Base-by-base conservation (phyloP, 2,888 invertebrate species). In the Blastobasis adustella region DNA sequence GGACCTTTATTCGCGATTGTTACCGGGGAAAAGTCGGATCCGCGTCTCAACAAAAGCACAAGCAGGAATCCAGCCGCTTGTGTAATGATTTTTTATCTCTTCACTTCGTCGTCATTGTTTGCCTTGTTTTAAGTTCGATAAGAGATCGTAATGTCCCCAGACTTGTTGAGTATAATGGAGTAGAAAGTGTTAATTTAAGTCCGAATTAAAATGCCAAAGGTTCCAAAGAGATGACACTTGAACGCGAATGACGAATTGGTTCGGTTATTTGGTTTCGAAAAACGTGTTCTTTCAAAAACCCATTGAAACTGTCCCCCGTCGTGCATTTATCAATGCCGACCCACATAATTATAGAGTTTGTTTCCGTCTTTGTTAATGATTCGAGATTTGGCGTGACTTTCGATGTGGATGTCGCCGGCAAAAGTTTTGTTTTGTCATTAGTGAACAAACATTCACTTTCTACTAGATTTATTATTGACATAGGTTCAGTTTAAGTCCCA, bases 281-380 rank as follows among this genome's bases (percentile, higher is more conserved):
- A 48, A 6, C 6, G 10, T 36, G 41, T 48, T 42, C 50, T 58
- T 65, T 57, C 58, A 59, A 67, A 64, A 61, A 23, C 23, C 62
- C 62, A 61, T 63, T 57, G 56, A 57, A 66, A 66, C 58, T 63
- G 66, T 65, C 60, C 57, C 57, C 60, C 66, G 62, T 69, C 66
- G 58, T 66, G 70, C 69, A 76, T 77, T 76, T 71, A 69, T 77
- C 75, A 72, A 71, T 67, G 71, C 67, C 73, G 69, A 70, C 78
- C 79, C 57, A 76, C 70, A 73, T 79, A 71, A 23, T 23, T 23
- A 23, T 23, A 23, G 23, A 23, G 23, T 23, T 23, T 23, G 23
- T 23, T 23, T 23, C 23, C 23, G 23, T 23, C 23, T 23, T 23
- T 23, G 23, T 64, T 76, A 77, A 79, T 77, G 73, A 69, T 73